phyloP scores from a whole-genome alignment of 2,113 vertebrate species.

The Polyodon spathula region DNA sequence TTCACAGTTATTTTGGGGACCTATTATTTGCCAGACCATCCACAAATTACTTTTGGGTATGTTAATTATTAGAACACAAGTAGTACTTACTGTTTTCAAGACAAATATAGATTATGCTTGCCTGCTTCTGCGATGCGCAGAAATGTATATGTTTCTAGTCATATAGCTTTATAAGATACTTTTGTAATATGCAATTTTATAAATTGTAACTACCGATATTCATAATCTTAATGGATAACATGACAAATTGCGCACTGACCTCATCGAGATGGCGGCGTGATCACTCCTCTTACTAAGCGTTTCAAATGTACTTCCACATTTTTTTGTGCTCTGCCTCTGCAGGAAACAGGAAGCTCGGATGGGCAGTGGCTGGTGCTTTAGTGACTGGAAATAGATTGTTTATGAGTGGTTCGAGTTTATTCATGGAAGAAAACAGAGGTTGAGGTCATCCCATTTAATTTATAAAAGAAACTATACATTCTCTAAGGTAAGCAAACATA shows the following conservation, averaged over 20 bases:
- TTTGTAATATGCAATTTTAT: not conserved
- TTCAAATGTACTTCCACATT: not conserved
- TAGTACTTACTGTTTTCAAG: too few species aligned
- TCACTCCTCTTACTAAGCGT: not conserved
- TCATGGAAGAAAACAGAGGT: not conserved
- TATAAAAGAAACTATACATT: too few species aligned
- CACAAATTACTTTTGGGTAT: too few species aligned
- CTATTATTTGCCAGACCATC: too few species aligned
- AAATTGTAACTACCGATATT: not conserved
- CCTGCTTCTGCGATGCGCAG: too few species aligned
- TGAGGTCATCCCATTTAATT: not conserved
- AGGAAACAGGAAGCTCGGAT: not conserved
- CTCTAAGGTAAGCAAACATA: too few species aligned
- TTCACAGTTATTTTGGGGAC: too few species aligned
- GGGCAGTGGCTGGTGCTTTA: not conserved
- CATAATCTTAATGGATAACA: not conserved
- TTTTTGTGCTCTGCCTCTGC: not conserved
- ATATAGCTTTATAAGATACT: slow-evolving; percentile 26
- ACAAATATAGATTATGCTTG: too few species aligned
- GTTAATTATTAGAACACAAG: too few species aligned
- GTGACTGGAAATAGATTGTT: not conserved
- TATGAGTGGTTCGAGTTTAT: not conserved
- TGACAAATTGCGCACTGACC: not conserved
- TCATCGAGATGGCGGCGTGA: not conserved
- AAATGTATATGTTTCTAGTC: too few species aligned